These are phyloP conservation scores for Drosophila seguyi DNA, from an alignment of 1,140 invertebrate species.

Conservation along the genomic window DNA sequence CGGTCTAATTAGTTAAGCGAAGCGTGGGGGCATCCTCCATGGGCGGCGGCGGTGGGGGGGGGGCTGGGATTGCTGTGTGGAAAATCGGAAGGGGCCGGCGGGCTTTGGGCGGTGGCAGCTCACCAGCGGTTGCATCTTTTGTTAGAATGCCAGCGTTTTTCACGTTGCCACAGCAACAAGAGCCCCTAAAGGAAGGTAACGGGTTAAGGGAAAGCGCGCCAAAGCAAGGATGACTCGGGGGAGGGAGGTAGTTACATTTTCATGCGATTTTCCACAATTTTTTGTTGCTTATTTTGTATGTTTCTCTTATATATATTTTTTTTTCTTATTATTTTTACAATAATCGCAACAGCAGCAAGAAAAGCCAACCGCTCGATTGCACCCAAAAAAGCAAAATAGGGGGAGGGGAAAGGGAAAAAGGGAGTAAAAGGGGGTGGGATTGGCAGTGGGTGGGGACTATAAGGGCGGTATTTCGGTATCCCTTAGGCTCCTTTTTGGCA, in stretches of 20 bases:
- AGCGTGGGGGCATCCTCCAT: conserved; percentile 57
- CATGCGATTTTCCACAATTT: conserved; percentile 56
- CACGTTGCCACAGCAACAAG: conserved; percentile 58
- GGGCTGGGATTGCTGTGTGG: too few species aligned
- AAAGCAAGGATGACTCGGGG: neutral
- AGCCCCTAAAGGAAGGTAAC: conserved; percentile 11
- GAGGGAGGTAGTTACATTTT: conserved; percentile 33
- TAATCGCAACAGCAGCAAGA: conserved; percentile 61
- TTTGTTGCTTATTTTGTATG: conserved; percentile 1
- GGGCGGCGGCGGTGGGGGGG: conserved; percentile 8
- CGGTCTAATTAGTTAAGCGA: conserved; percentile 80
- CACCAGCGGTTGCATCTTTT: conserved; percentile 74
- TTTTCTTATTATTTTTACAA: conserved; percentile 62
- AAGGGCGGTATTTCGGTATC: neutral
- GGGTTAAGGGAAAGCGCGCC: conserved; percentile 1
- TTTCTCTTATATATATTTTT: conserved; percentile 13
- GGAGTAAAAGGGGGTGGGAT: neutral
- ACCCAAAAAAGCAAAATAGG: neutral
- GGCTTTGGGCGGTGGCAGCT: conserved; percentile 22
- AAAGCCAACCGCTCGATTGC: conserved; percentile 35
- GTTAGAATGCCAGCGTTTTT: conserved; percentile 59
- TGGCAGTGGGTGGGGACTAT: neutral
- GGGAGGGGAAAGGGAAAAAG: too few species aligned
- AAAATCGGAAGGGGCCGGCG: conserved; percentile 3
- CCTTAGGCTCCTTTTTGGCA: conserved; percentile 30